Evolutionary conservation across 1,140 invertebrate species (phyloP).

Genomic region (Penaeus indicus): DNA sequence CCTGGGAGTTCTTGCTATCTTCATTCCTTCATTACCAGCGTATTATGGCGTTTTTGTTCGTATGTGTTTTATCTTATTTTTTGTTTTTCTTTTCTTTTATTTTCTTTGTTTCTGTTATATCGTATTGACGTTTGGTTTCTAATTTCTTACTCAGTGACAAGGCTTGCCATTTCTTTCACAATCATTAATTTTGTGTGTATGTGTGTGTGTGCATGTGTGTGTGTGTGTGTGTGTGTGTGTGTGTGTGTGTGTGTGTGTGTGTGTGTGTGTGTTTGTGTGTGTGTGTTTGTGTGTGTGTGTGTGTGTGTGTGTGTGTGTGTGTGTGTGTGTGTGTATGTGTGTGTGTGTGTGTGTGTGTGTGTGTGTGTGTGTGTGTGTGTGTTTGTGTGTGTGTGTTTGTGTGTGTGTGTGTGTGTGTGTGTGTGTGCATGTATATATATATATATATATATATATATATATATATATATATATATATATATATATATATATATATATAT

Average conservation of each 20-base stretch:
- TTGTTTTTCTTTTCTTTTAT: too few relatives aligned
- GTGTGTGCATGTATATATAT: conserved; percentile 12
- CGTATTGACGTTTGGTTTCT: too few relatives aligned
- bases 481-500: conserved; percentile 40
- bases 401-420: not conserved
- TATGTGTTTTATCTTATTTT: too few relatives aligned
- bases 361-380: conserved; percentile 15
- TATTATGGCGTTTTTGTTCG: too few relatives aligned
- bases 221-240: not conserved
- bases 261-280: not conserved
- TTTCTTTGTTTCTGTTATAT: too few relatives aligned
- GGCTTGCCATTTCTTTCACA: too few relatives aligned
- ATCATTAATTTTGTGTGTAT: too few relatives aligned
- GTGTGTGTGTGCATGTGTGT: not conserved
- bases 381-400: conserved; percentile 9
- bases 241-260: not conserved
- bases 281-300: not conserved
- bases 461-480: conserved; percentile 39
- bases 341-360: not conserved
- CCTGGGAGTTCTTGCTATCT: not conserved
- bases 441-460: conserved; percentile 28
- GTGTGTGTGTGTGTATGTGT: not conserved
- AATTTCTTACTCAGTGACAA: too few relatives aligned
- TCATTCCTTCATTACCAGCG: too few relatives aligned
- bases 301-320: not conserved